Percentiles rank a stretch among this genome's conserved stretches.
phyloP scores from a whole-genome alignment of 2,888 invertebrate genomes.

The Pharmacophagus antenor region DNA sequence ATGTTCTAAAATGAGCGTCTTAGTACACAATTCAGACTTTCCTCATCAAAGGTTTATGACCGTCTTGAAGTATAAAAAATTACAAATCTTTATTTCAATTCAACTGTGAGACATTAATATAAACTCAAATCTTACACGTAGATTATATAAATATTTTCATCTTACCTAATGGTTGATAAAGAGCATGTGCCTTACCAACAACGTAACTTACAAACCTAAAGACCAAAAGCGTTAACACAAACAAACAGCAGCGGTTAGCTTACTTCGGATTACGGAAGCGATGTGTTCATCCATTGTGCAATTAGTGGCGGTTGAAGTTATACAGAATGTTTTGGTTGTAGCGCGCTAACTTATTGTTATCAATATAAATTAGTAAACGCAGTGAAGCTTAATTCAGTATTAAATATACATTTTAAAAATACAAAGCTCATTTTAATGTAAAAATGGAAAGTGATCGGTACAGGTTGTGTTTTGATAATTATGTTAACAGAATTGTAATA shows the following conservation, averaged over 20 bases:
- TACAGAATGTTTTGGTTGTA: conserved; percentile 20
- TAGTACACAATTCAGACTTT: too few species aligned
- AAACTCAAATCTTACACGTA: background rate
- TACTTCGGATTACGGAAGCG: conserved; percentile 23
- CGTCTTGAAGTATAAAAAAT: too few species aligned
- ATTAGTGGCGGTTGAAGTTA: conserved; percentile 17
- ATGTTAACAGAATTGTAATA: too few species aligned
- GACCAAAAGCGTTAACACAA: conserved; percentile 25
- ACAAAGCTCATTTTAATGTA: too few species aligned
- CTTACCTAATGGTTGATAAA: conserved; percentile 10
- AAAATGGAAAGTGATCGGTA: too few species aligned
- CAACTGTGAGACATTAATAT: too few species aligned
- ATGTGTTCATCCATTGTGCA: conserved; percentile 12
- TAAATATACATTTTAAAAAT: too few species aligned
- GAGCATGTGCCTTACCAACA: conserved; percentile 16
- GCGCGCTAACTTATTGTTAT: background rate
- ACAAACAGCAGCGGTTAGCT: conserved; percentile 5
- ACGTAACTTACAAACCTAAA: conserved; percentile 3
- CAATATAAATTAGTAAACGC: background rate
- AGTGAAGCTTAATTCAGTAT: background rate
- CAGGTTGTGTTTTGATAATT: too few species aligned
- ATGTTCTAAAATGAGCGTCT: background rate
- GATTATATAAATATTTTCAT: conserved; percentile 18
- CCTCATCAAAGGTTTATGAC: too few species aligned
- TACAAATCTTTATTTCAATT: too few species aligned